Percentiles rank a stretch among this genome's conserved stretches.
phyloP scores from a whole-genome alignment of 2,113 vertebrate genomes.

The Rallus limicola region DNA sequence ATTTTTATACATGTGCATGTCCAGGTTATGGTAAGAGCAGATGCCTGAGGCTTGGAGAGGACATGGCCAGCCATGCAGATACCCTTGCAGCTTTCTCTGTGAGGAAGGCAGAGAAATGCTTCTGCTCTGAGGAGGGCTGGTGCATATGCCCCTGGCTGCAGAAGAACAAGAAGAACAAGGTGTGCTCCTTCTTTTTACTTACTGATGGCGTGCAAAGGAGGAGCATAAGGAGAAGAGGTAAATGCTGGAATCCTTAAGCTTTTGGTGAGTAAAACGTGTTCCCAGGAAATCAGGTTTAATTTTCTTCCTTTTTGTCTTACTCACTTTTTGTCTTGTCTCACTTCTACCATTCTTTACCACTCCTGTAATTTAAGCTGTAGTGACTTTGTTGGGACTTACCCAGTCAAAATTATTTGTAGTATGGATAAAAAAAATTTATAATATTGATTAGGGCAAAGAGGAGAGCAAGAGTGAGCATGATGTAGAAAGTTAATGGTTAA shows the following conservation, averaged over 20 bases:
- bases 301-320: neutral
- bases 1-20: fast-evolving
- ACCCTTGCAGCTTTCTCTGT: neutral
- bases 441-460: neutral
- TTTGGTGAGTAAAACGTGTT: neutral
- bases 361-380: neutral
- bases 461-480: neutral
- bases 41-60: neutral
- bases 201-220: neutral
- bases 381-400: neutral
- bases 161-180: neutral
- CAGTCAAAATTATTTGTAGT: too few species aligned
- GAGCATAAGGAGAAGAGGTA: neutral
- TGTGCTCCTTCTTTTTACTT: neutral
- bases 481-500: neutral
- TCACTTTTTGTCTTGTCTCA: neutral
- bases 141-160: neutral
- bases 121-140: neutral
- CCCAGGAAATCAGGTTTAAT: neutral
- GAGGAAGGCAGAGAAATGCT: neutral
- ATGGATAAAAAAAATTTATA: neutral
- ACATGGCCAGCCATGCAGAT: neutral
- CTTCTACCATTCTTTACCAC: neutral
- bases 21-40: neutral
- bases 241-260: neutral